Conservation (phyloP, 1,140 invertebrate species). For the Drosophila nasuta region DNA sequence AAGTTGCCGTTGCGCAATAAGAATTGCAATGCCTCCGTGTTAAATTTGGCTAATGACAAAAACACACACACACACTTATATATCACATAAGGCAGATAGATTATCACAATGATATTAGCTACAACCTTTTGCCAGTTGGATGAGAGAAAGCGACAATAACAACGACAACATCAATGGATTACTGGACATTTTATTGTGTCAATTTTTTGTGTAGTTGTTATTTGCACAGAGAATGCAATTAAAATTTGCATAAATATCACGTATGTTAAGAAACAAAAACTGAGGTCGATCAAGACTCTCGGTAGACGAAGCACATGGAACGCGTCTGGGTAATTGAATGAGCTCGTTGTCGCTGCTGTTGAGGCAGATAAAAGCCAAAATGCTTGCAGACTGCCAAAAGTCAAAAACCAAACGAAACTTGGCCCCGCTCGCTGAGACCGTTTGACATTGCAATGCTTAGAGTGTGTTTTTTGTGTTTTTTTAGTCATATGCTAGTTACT, state of each 20-base stretch:
- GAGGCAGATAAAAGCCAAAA: constrained; percentile 40
- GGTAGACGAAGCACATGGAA: constrained; percentile 47
- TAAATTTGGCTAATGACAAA: constrained; percentile 54
- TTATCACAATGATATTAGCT: constrained; percentile 10
- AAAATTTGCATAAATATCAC: constrained; percentile 40
- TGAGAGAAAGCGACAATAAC: constrained; percentile 60
- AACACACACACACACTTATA: constrained; percentile 10
- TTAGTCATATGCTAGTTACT: constrained; percentile 12
- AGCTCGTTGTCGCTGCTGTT: constrained; percentile 50
- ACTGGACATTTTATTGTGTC: constrained; percentile 23
- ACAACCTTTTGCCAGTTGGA: constrained; percentile 54
- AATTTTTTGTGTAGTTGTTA: not conserved
- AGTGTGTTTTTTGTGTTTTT: constrained; percentile 23
- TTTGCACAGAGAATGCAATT: constrained; percentile 14
- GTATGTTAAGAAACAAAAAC: not conserved
- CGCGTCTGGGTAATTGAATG: constrained; percentile 63
- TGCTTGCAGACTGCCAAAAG: constrained; percentile 17
- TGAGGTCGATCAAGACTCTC: constrained; percentile 16
- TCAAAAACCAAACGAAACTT: constrained; percentile 12
- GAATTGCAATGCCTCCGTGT: constrained; percentile 58
- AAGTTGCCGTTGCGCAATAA: constrained; percentile 73
- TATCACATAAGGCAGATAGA: constrained; percentile 19
- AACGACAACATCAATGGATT: constrained; percentile 21
- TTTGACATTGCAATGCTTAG: constrained; percentile 70
- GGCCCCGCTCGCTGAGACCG: constrained; percentile 11